Percentiles rank a stretch among this genome's conserved stretches.
phyloP scores from a whole-genome alignment of 2,113 vertebrate genomes.

The Thamnaconus septentrionalis region DNA sequence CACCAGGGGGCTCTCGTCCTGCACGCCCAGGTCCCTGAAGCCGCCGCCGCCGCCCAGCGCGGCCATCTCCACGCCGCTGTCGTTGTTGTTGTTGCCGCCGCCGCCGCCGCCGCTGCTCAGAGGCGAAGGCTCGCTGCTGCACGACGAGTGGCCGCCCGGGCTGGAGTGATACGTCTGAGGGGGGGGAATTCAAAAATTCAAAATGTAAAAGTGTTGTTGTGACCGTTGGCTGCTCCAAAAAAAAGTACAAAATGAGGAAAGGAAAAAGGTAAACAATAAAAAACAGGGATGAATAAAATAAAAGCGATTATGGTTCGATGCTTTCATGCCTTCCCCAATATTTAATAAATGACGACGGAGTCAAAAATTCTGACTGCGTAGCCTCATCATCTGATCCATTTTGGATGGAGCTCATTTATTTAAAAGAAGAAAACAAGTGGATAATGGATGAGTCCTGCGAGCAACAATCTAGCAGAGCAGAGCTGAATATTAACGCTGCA shows the following conservation, averaged over 20 bases:
- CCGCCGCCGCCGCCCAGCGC: conserved; percentile 93
- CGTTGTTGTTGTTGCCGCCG: conserved; percentile 94
- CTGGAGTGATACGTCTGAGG: conserved; percentile 95
- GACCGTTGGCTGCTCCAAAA: neutral
- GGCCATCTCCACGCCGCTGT: conserved; percentile 97
- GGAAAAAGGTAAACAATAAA: neutral
- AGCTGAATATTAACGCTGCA: conserved; percentile 64
- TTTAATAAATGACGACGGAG: conserved; percentile 40
- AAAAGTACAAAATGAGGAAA: neutral
- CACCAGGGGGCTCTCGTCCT: conserved; percentile 87
- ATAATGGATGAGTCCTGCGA: conserved; percentile 55
- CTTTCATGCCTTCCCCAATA: conserved; percentile 35
- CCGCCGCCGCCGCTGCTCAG: conserved; percentile 92
- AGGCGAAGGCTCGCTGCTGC: conserved; percentile 96
- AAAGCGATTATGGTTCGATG: neutral
- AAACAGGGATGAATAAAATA: conserved; percentile 4
- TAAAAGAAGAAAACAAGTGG: conserved; percentile 50
- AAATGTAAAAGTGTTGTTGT: neutral
- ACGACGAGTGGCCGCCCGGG: conserved; percentile 97
- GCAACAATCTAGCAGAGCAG: conserved; percentile 22
- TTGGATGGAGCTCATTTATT: conserved; percentile 57
- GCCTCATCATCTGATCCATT: conserved; percentile 32
- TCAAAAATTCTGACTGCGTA: conserved; percentile 50
- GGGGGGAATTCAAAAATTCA: neutral
- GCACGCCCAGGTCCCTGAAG: conserved; percentile 89